A percentile compares a stretch with the other conserved stretches of the same genome.
Conservation (phyloP, 2,888 invertebrate genomes). For the Crocallis elinguaria region DNA sequence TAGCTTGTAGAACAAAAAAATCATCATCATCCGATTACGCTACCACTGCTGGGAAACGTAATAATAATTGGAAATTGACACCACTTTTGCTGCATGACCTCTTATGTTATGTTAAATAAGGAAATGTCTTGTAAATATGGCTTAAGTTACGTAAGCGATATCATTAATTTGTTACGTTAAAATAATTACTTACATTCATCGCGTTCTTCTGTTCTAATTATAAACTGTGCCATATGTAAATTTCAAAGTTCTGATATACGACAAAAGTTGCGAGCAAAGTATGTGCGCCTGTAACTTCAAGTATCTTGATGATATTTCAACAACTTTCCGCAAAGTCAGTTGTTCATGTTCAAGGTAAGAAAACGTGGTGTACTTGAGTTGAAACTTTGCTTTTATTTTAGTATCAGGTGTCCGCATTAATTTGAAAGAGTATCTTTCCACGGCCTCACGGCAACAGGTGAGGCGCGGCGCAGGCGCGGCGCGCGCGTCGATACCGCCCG, state of each 20-base stretch:
- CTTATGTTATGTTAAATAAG: too few relatives aligned
- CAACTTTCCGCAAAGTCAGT: conserved; percentile 25
- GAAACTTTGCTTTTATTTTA: conserved; percentile 71
- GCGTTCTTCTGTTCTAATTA: neutral
- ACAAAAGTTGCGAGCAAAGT: conserved; percentile 12
- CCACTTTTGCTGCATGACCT: too few relatives aligned
- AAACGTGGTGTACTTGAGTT: conserved; percentile 40
- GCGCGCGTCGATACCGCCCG: conserved; percentile 76
- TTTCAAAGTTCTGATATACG: conserved; percentile 19
- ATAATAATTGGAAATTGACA: too few relatives aligned
- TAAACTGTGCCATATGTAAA: conserved; percentile 2
- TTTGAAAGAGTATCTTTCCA: conserved; percentile 82
- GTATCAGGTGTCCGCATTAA: conserved; percentile 80
- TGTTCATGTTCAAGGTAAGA: conserved; percentile 34
- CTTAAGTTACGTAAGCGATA: too few relatives aligned
- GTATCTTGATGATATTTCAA: conserved; percentile 28
- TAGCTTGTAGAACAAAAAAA: too few relatives aligned
- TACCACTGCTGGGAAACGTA: too few relatives aligned
- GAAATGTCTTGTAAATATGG: too few relatives aligned
- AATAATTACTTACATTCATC: too few relatives aligned
- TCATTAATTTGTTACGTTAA: too few relatives aligned
- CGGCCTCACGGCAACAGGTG: conserved; percentile 82
- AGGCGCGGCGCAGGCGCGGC: conserved; percentile 75
- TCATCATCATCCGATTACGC: too few relatives aligned
- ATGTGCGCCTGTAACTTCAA: conserved; percentile 9